A percentile compares a stretch with the other conserved stretches of the same genome.
phyloP scores from a whole-genome alignment of 2,888 invertebrate species.

The Pristionchus mayeri region DNA sequence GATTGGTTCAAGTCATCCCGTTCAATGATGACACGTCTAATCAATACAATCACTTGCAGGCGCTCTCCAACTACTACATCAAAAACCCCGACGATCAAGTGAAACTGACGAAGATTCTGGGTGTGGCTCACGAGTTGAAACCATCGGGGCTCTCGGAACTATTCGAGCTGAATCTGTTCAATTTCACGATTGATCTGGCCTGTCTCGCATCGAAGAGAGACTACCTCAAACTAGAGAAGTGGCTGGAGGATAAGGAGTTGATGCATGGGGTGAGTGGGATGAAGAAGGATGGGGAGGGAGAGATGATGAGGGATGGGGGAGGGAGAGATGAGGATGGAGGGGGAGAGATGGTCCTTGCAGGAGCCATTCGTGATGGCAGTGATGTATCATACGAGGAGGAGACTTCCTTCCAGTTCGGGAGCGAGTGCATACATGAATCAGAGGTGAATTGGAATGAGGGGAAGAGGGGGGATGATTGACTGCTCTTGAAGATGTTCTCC shows the following conservation, averaged over 20 bases:
- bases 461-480: no score
- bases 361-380: conserved; percentile 64
- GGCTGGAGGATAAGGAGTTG: conserved; percentile 95
- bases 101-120: conserved; percentile 92
- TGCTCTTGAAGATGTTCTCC: conserved; percentile 28
- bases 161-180: conserved; percentile 89
- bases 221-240: conserved; percentile 97
- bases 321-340: background rate
- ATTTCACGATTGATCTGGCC: conserved; percentile 96
- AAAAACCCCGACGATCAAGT: conserved; percentile 90
- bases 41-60: no score
- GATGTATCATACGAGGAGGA: conserved; percentile 58
- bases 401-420: conserved; percentile 49
- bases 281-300: no score
- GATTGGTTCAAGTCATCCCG: no score
- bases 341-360: conserved; percentile 24
- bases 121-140: conserved; percentile 78
- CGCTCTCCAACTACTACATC: conserved; percentile 97
- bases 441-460: no score
- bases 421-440: conserved; percentile 28
- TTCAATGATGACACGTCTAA: no score
- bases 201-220: conserved; percentile 96
- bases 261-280: conserved; percentile 90
- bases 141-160: conserved; percentile 87
- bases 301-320: background rate